Evolutionary conservation across 2,113 vertebrate genomes (phyloP).

Genomic region (Periophthalmodon schlosseri): DNA sequence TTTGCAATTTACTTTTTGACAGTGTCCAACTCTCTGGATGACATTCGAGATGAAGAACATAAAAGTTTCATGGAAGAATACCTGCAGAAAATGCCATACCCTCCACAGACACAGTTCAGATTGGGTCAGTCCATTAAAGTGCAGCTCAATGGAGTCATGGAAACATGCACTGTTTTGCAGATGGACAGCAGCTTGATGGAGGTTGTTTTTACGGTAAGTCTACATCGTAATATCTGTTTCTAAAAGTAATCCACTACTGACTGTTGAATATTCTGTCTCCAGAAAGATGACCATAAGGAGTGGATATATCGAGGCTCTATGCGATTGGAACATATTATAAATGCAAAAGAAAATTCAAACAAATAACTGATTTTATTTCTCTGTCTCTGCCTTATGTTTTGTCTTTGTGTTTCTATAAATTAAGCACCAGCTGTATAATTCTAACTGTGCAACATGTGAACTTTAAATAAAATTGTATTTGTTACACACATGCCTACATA

Average conservation of each 20-base stretch:
- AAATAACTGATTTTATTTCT: not conserved
- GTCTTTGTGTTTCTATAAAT: not conserved
- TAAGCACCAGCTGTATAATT: not conserved
- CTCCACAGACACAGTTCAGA: constrained; percentile 82
- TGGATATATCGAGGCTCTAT: constrained; percentile 92
- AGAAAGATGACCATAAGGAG: constrained; percentile 84
- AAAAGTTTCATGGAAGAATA: constrained; percentile 85
- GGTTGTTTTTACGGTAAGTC: constrained; percentile 78
- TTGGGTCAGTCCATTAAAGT: constrained; percentile 82
- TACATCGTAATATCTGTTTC: not conserved
- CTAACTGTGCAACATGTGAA: not conserved
- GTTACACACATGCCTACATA: not conserved
- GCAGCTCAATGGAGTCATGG: constrained; percentile 81
- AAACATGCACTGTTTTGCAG: constrained; percentile 80
- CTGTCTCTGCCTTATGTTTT: not conserved
- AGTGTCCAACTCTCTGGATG: constrained; percentile 85
- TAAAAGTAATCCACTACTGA: not conserved
- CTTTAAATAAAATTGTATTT: not conserved
- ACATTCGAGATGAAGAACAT: constrained; percentile 82
- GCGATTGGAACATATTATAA: constrained; percentile 83
- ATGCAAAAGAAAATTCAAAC: constrained; percentile 66
- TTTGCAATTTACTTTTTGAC: constrained; percentile 9
- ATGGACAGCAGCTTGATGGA: constrained; percentile 87
- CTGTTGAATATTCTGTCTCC: constrained; percentile 18
- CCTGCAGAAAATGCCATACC: constrained; percentile 83